Evolutionary conservation across 2,113 vertebrate genomes (phyloP), one percentile per base, ranked within the genome.

Genomic region (Callipepla squamata): DNA sequence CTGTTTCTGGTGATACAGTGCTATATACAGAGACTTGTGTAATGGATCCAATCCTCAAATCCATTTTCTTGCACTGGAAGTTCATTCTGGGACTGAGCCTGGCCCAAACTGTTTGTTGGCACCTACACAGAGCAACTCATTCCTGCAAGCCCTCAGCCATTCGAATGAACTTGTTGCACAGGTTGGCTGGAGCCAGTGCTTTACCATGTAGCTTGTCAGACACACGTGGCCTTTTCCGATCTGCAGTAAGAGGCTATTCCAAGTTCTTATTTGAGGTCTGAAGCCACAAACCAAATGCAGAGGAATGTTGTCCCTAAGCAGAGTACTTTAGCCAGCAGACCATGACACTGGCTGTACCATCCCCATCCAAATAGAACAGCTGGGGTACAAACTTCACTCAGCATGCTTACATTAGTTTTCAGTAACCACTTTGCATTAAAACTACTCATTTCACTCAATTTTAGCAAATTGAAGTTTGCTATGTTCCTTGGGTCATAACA

Each of bases 71-170:
- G 53, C 40, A 9, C 8, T 50, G 47, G 28, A 74, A 76, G 66
- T 50, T 34, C 42, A 7, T 70, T 75, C 68, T 81, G 59, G 9
- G 32, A 45, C 12, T 81, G 8, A 51, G 45, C 23, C 76, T 85
- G 26, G 3, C n/a, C 36, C 44, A 40, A 67, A 77, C 2, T 3
- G 1, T 90, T 87, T 76, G 9, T 45, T 76, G 57, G 15, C 81
- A 5, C 17, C n/a, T 7, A 2, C 0, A 0, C 18, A 36, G 72
- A 48, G 9, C 12, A 32, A 9, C 11, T 75, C 11, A 20, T 62
- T 94, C 44, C 48, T 76, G 34, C 1, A 1, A 67, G 69, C 19
- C 36, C 23, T 22, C 0, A 0, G 61, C 69, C 51, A 13, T 10
- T 2, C 3, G 0, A 20, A 5, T 19, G 51, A 55, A 8, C 58